phyloP scores from a whole-genome alignment of 2,113 vertebrate genomes.

The Collichthys lucidus region DNA sequence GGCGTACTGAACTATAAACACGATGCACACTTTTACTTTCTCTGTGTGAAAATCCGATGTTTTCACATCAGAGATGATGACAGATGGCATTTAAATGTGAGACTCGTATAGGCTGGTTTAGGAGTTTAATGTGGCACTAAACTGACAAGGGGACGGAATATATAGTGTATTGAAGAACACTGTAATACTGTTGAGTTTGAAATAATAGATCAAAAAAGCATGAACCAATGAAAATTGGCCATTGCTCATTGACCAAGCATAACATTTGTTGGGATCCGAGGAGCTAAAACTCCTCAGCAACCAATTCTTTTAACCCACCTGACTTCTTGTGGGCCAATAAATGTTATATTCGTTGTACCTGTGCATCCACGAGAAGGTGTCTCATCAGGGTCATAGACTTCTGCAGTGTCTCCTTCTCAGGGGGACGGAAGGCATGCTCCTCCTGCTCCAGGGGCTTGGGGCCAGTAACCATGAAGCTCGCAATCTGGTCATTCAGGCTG shows the following conservation, averaged over 20 bases:
- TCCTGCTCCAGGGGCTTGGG: slow-evolving; percentile 87
- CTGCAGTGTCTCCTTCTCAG: slow-evolving; percentile 89
- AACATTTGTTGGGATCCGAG: neutral
- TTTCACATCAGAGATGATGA: neutral
- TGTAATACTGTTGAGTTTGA: neutral
- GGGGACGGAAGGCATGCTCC: slow-evolving; percentile 83
- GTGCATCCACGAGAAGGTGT: slow-evolving; percentile 92
- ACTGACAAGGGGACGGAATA: neutral
- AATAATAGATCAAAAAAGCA: neutral
- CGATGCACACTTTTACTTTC: neutral
- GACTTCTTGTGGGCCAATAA: neutral
- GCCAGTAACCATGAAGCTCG: slow-evolving; percentile 90
- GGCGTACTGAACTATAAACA: neutral
- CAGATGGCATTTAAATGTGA: neutral
- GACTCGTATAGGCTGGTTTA: neutral
- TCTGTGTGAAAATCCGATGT: neutral
- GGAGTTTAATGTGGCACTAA: neutral
- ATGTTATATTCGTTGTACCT: slow-evolving; percentile 82
- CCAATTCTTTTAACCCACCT: neutral
- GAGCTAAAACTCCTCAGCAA: neutral
- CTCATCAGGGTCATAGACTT: slow-evolving; percentile 92
- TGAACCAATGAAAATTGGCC: neutral
- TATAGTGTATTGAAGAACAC: neutral
- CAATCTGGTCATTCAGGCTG: slow-evolving; percentile 94
- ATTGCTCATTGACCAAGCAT: neutral